Percentiles rank a stretch among this genome's conserved stretches.
Evolutionary conservation across 2,113 vertebrate genomes (phyloP).

Genomic region (Chascanopsetta lugubris): DNA sequence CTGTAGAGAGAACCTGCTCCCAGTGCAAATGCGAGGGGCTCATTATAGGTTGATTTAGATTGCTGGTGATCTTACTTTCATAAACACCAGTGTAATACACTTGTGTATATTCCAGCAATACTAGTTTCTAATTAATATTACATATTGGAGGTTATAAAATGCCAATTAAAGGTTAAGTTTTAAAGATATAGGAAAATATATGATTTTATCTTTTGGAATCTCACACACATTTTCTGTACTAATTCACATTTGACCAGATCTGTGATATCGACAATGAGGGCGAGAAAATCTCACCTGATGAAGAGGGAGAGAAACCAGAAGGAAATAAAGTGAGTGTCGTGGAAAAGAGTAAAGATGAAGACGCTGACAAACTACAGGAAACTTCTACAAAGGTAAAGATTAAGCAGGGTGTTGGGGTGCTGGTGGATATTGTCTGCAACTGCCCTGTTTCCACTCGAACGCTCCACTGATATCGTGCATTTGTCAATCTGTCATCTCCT

Average conservation of each 20-base stretch:
- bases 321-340: conserved; percentile 3
- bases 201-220: too few species aligned
- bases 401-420: background rate
- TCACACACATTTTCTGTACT: background rate
- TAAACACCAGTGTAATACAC: too few species aligned
- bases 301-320: conserved; percentile 60
- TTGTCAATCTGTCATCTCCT: background rate
- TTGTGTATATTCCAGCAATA: too few species aligned
- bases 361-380: conserved; percentile 33
- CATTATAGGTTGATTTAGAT: too few species aligned
- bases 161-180: too few species aligned
- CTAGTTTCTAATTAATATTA: too few species aligned
- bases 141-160: too few species aligned
- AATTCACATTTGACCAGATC: conserved; percentile 66
- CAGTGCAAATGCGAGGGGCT: too few species aligned
- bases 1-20: too few species aligned
- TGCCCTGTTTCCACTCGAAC: background rate
- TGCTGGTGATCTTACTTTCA: too few species aligned
- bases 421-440: background rate
- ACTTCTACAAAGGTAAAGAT: conserved; percentile 54
- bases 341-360: conserved; percentile 20
- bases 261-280: conserved; percentile 74
- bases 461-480: background rate
- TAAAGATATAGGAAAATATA: too few species aligned
- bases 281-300: conserved; percentile 53